phyloP scores from a whole-genome alignment of 2,797 vertebrate species.

The Lacerta viridis region DNA sequence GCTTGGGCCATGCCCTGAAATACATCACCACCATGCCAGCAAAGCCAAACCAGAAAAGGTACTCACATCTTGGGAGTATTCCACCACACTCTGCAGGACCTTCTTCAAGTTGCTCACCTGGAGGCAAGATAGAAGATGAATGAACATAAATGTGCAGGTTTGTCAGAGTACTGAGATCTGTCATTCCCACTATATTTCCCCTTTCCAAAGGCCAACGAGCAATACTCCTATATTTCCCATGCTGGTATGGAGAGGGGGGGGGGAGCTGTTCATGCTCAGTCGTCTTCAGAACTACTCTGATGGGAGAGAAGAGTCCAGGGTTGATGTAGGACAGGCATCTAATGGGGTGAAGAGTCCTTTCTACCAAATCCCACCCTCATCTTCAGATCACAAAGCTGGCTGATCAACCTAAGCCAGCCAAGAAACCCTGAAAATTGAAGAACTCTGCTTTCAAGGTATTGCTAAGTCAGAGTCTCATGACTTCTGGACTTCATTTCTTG shows the following conservation, averaged over 20 bases:
- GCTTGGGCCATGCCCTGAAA: neutral
- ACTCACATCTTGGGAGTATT: slow-evolving; percentile 93
- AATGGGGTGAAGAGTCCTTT: neutral
- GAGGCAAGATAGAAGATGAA: slow-evolving; percentile 1
- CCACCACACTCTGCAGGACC: slow-evolving; percentile 89
- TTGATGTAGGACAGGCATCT: neutral
- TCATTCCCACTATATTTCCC: neutral
- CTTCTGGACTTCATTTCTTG: neutral
- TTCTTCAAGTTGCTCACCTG: slow-evolving; percentile 91
- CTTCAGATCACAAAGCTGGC: neutral
- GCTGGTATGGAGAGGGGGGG: neutral
- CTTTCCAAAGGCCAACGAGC: neutral
- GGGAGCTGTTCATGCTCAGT: neutral
- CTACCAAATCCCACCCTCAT: neutral
- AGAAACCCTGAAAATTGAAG: neutral
- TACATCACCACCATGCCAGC: neutral
- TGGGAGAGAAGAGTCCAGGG: neutral
- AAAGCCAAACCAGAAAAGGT: neutral
- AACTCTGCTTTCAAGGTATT: neutral
- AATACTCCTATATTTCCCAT: neutral
- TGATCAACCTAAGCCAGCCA: neutral
- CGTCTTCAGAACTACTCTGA: neutral
- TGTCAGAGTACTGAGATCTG: neutral
- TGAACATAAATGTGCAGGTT: neutral
- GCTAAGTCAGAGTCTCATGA: neutral